Percentiles rank a stretch among this genome's conserved stretches.
These are phyloP conservation scores for Drosophila biarmipes DNA, from an alignment of 1,140 invertebrate genomes.

Conservation along the genomic window DNA sequence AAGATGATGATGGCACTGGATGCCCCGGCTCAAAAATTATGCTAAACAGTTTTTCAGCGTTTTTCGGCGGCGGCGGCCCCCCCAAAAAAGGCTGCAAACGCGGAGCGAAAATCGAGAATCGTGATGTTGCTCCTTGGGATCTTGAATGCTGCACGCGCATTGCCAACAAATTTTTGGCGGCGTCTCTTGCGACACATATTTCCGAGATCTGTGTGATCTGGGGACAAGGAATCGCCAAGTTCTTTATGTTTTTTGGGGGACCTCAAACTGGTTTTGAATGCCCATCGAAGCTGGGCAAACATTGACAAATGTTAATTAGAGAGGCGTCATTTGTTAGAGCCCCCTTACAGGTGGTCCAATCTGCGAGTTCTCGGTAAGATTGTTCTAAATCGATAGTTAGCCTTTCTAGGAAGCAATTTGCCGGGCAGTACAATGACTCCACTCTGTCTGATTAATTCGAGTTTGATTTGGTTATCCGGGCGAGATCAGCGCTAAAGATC, in stretches of 20 bases:
- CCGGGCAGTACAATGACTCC: constrained; percentile 68
- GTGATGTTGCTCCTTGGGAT: constrained; percentile 53
- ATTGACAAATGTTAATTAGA: constrained; percentile 68
- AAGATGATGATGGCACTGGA: constrained; percentile 53
- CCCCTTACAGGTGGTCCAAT: constrained; percentile 60
- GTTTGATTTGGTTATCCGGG: constrained; percentile 33
- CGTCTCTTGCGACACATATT: constrained; percentile 84
- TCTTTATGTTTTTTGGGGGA: constrained; percentile 28
- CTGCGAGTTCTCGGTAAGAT: constrained; percentile 66
- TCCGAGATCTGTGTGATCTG: constrained; percentile 39
- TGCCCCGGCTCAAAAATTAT: constrained; percentile 68
- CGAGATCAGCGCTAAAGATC: constrained; percentile 48
- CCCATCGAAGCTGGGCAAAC: constrained; percentile 61
- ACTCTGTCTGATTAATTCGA: constrained; percentile 58
- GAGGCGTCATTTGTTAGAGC: constrained; percentile 68
- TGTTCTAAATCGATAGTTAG: constrained; percentile 76
- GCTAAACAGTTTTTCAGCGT: constrained; percentile 68
- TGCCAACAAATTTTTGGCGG: constrained; percentile 83
- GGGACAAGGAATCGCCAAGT: constrained; percentile 20
- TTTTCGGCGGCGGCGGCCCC: neutral
- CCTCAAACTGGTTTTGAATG: constrained; percentile 60
- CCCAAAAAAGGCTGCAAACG: constrained; percentile 76
- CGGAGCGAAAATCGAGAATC: constrained; percentile 62
- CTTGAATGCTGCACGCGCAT: constrained; percentile 33
- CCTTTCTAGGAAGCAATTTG: constrained; percentile 65